Conservation (phyloP, 2,113 vertebrate species). For the Bubo blakistoni region DNA sequence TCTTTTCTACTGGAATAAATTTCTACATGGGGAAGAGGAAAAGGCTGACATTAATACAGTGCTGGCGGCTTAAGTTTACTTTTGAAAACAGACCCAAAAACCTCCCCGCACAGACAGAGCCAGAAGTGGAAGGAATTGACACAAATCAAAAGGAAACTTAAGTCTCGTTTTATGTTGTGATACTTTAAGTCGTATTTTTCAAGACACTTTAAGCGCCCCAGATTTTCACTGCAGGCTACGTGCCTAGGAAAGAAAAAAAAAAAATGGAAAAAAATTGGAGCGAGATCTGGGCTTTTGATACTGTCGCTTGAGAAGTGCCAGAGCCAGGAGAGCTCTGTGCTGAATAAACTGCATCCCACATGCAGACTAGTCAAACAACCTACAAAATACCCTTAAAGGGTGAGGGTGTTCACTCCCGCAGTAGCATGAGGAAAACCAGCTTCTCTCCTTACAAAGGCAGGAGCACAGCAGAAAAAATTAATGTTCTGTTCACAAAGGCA, state of each 20-base stretch:
- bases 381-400: not conserved
- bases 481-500: not conserved
- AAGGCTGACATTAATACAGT: slow-evolving; percentile 28
- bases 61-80: slow-evolving; percentile 9
- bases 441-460: not conserved
- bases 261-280: not conserved
- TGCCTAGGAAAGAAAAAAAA: not conserved
- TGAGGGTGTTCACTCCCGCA: not conserved
- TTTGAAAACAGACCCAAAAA: slow-evolving; percentile 42
- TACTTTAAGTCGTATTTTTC: not conserved
- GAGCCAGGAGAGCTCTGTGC: slow-evolving; percentile 4
- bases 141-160: slow-evolving; percentile 30
- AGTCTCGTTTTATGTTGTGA: not conserved
- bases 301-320: slow-evolving; percentile 38
- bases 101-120: not conserved
- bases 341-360: slow-evolving; percentile 19
- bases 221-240: not conserved
- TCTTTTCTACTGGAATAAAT: slow-evolving; percentile 47
- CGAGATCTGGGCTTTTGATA: not conserved
- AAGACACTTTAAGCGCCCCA: not conserved
- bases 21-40: slow-evolving; percentile 14
- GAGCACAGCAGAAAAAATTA: not conserved
- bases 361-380: slow-evolving; percentile 1
- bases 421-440: not conserved
- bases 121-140: slow-evolving; percentile 25